Base-by-base conservation (phyloP, 1,140 invertebrate genomes). In the Sycobia sp. region DNA sequence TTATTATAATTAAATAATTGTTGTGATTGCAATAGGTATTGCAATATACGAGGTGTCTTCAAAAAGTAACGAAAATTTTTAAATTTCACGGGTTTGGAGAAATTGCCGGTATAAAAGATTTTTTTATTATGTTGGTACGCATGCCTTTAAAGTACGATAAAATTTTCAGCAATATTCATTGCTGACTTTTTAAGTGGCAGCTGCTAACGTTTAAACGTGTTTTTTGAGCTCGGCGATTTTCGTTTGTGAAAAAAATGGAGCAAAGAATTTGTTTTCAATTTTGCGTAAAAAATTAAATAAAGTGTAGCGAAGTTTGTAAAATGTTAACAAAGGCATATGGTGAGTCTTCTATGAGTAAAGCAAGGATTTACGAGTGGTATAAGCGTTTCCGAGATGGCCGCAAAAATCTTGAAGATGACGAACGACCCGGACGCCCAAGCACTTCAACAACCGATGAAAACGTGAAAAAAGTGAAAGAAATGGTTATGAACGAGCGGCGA, bases 401-500 rank as follows among this genome's bases (percentile, higher is more conserved):
- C 36, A 14, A 39, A 39, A 39, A 39, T n/a, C 7, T 39, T 39
- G 36, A 39, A 39, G 36, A 39, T 39, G 36, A 39, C 36, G 36
- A 39, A 39, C 36, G 36, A 39, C 36, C 36, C 36, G 14, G 36
- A 39, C 36, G 36, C 36, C 36, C 36, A 39, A 39, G 14, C 36
- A 39, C 36, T 9, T 39, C 36, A 39, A 39, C 36, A 39, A 39
- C 36, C 14, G 41, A 44, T 22, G 20, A 44, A 44, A n/a, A 20
- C 51, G 41, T 72, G 34, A 61, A 72, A 53, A 63, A 62, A 67
- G 66, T 67, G 57, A 62, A 70, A 43, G 44, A 66, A 66, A 69
- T 71, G 38, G 62, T 71, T 62, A 51, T 70, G 57, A 57, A 70
- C 13, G 63, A 73, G 71, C 59, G 68, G 56, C 62, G 51, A 70